Conservation (phyloP, 2,113 vertebrate genomes). For the Speoplatyrhinus poulsoni region DNA sequence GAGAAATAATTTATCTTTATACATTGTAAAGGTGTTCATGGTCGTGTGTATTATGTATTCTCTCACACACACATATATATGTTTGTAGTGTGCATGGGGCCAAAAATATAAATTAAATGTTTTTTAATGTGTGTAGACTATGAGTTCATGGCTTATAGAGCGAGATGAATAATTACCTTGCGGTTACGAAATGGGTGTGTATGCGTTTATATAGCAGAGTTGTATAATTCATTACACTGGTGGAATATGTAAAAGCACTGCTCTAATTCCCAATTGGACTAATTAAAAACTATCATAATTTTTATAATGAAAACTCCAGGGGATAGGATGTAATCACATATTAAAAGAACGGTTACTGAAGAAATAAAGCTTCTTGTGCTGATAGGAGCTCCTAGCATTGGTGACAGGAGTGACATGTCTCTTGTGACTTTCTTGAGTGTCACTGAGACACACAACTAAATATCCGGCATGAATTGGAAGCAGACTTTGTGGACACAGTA, state of each 20-base stretch:
- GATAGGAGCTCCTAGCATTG: slow-evolving; percentile 53
- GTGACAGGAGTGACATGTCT: slow-evolving; percentile 32
- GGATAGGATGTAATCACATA: slow-evolving; percentile 66
- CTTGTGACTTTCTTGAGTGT: slow-evolving; percentile 22
- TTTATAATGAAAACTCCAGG: slow-evolving; percentile 63
- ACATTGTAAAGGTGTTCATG: not conserved
- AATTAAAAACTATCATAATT: slow-evolving; percentile 72
- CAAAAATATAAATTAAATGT: no score
- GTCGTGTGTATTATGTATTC: no score
- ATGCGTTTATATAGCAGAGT: slow-evolving; percentile 42
- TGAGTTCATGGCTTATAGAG: slow-evolving; percentile 56
- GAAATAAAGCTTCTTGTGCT: slow-evolving; percentile 58
- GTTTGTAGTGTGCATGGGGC: not conserved
- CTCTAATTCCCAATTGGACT: slow-evolving; percentile 71
- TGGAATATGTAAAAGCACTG: slow-evolving; percentile 62
- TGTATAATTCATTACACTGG: slow-evolving; percentile 67
- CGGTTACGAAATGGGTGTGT: slow-evolving; percentile 51
- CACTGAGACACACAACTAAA: not conserved
- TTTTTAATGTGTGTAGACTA: slow-evolving; percentile 20
- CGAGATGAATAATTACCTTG: slow-evolving; percentile 55
- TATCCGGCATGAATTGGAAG: not conserved
- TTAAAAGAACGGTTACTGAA: slow-evolving; percentile 73
- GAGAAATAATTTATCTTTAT: not conserved
- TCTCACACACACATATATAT: no score
- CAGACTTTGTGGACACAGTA: slow-evolving; percentile 9